Evolutionary conservation across 1,140 invertebrate species (phyloP).

Genomic region (Tetramorium simillimum): DNA sequence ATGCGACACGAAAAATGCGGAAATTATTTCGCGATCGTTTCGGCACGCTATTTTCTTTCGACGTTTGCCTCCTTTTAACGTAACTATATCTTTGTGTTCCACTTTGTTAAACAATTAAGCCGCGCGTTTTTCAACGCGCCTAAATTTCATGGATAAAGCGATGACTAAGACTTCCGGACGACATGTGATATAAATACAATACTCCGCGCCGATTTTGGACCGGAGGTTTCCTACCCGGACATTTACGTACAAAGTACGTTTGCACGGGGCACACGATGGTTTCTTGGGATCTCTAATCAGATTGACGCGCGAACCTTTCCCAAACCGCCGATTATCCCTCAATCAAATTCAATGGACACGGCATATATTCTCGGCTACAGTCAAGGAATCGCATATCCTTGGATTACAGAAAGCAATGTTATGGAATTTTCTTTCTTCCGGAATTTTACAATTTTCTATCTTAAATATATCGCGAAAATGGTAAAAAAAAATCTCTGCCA

Average conservation of each 20-base stretch:
- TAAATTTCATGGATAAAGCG: not conserved
- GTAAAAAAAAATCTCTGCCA: not conserved
- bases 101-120: not conserved
- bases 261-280: not conserved
- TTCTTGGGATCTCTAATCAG: not conserved
- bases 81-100: not conserved
- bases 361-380: not conserved
- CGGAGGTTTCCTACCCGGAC: not conserved
- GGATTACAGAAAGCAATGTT: not conserved
- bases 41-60: not conserved
- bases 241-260: conserved; percentile 11
- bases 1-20: not conserved
- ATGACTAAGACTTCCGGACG: not conserved
- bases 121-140: not conserved
- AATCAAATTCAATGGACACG: not conserved
- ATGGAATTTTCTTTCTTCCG: not conserved
- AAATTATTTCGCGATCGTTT: not conserved
- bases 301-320: not conserved
- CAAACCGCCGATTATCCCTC: not conserved
- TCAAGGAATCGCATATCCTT: not conserved
- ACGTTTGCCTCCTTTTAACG: not conserved
- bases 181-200: conserved; percentile 2
- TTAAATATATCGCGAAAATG: not conserved
- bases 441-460: not conserved
- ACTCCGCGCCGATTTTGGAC: not conserved